Evolutionary conservation across 1,140 invertebrate species (phyloP).

Genomic region (Lasaia peninsularis): DNA sequence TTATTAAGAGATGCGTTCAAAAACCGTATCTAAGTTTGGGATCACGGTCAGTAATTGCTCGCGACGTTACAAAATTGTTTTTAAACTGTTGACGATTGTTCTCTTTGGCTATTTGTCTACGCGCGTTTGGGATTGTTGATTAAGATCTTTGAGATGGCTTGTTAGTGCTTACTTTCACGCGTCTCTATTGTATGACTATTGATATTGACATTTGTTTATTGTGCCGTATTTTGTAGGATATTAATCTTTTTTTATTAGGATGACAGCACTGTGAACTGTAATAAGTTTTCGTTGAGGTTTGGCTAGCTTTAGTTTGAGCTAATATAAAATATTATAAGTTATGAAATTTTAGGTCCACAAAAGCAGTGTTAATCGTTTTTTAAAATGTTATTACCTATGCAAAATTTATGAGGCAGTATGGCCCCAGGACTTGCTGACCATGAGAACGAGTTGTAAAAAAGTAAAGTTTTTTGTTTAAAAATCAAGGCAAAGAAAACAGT

Average conservation of each 20-base stretch:
- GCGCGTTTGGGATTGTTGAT: slow-evolving; percentile 47
- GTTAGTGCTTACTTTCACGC: slow-evolving; percentile 38
- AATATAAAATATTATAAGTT: too few species aligned
- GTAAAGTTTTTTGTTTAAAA: background rate
- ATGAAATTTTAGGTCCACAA: too few species aligned
- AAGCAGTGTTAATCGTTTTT: too few species aligned
- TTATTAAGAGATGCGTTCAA: slow-evolving; percentile 70
- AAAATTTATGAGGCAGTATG: too few species aligned
- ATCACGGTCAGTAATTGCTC: slow-evolving; percentile 69
- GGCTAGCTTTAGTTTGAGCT: too few species aligned
- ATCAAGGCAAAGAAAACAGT: slow-evolving; percentile 1
- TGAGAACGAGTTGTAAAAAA: too few species aligned
- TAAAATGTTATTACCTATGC: too few species aligned
- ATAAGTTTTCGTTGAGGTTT: too few species aligned
- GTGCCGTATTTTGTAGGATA: slow-evolving; percentile 4
- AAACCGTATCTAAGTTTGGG: slow-evolving; percentile 48
- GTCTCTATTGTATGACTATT: slow-evolving; percentile 32
- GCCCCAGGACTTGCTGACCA: too few species aligned
- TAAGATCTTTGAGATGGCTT: slow-evolving; percentile 42
- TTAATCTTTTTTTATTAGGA: slow-evolving; percentile 8
- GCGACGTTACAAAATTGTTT: slow-evolving; percentile 70
- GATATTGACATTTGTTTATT: slow-evolving; percentile 24
- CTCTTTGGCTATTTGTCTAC: slow-evolving; percentile 71
- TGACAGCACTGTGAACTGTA: background rate
- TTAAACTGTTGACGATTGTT: slow-evolving; percentile 70